These are phyloP conservation scores for Limnephilus auricula DNA, from an alignment of 2,888 invertebrate species.

Conservation along the genomic window DNA sequence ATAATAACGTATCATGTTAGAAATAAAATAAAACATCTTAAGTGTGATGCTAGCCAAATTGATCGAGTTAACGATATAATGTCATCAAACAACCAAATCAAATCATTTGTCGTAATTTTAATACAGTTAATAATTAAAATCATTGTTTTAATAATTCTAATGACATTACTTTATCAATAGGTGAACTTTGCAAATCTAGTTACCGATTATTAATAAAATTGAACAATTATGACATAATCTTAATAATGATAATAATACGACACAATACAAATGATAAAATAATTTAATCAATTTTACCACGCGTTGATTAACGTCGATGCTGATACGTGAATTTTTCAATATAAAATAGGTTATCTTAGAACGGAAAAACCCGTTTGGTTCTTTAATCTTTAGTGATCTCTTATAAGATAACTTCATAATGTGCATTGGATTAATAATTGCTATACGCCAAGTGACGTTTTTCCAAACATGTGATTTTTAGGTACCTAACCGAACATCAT, in stretches of 20 bases:
- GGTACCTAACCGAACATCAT: no score
- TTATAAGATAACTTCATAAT: not conserved
- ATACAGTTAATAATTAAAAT: not conserved
- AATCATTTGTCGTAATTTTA: not conserved
- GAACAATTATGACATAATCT: not conserved
- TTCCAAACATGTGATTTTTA: no score
- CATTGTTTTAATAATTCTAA: not conserved
- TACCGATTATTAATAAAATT: not conserved
- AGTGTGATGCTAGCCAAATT: not conserved
- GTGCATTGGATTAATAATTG: no score
- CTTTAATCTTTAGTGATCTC: not conserved
- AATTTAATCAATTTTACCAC: not conserved
- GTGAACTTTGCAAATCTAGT: not conserved
- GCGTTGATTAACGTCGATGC: not conserved
- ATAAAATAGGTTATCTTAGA: not conserved
- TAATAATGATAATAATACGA: not conserved
- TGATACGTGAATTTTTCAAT: not conserved
- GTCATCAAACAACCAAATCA: not conserved
- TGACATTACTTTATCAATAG: not conserved
- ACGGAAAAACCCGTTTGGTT: not conserved
- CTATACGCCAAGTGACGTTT: no score
- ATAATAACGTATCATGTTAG: not conserved
- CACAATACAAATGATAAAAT: not conserved
- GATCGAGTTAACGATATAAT: not conserved
- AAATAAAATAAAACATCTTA: not conserved